Percentiles rank a stretch among this genome's conserved stretches.
Conservation (phyloP, 2,797 vertebrate genomes). For the Spinibarbus caldwelli region DNA sequence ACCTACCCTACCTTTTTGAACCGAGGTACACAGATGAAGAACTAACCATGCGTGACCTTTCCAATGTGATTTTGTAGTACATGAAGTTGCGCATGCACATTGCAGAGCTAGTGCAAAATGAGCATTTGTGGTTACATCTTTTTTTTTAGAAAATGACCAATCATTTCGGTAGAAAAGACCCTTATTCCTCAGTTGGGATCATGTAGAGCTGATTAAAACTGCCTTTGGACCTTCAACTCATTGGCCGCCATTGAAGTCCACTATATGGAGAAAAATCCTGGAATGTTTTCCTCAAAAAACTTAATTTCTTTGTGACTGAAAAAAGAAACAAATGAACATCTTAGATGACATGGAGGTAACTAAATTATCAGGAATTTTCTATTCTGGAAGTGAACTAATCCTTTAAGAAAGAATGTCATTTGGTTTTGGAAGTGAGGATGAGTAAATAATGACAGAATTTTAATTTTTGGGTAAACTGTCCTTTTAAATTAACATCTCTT, state of each 20-base stretch:
- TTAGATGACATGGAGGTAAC: background rate
- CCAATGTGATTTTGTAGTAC: too few relatives aligned
- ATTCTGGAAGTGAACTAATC: background rate
- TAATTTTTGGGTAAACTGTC: background rate
- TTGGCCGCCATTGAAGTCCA: background rate
- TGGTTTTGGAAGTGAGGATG: background rate
- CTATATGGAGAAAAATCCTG: background rate
- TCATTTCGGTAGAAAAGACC: too few relatives aligned
- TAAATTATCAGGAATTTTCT: background rate
- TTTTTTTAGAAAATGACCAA: too few relatives aligned
- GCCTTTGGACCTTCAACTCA: too few relatives aligned
- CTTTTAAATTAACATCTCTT: background rate
- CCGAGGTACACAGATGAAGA: too few relatives aligned
- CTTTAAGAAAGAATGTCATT: background rate
- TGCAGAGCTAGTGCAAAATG: too few relatives aligned
- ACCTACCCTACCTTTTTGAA: too few relatives aligned
- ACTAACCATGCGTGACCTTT: too few relatives aligned
- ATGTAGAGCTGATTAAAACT: too few relatives aligned
- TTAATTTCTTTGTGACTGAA: background rate
- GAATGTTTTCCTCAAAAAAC: background rate
- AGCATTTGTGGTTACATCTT: too few relatives aligned
- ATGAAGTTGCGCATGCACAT: too few relatives aligned
- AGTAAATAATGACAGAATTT: background rate
- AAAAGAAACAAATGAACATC: background rate
- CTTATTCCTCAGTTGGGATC: too few relatives aligned